Base-by-base conservation (phyloP, 2,113 vertebrate genomes). In the Riparia riparia region DNA sequence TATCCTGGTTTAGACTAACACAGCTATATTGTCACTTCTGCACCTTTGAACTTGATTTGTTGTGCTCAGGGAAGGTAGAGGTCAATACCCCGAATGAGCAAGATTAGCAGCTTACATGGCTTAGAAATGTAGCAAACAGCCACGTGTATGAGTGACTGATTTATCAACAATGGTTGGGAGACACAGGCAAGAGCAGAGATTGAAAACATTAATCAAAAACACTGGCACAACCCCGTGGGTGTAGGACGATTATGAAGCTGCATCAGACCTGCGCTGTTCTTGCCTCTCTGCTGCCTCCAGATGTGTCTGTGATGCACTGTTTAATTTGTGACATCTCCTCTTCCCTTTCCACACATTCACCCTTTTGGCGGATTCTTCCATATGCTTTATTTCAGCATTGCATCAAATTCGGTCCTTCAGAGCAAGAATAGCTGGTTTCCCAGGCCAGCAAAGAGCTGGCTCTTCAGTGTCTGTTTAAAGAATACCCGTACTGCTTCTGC, bases 71-170 rank as follows among this genome's bases (percentile, higher is more conserved):
- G 63, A 57, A 80, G 58, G 79, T 6, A 44, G 66, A 47, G 28
- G 42, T n/a, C 37, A 60, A 17, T 29, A 14, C 9, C 37, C 9
- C 0, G 1, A 42, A 83, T 16, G 19, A 69, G 31, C 17, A 54
- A 70, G 51, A 12, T 81, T 56, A 50, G 29, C 47, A 81, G 20
- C 9, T 74, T 54, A 8, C 10, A 12, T 50, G 42, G 34, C 47
- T 87, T 25, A 47, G 56, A 68, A 74, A 82, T 68, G 20, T 3
- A 91, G 56, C 31, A 34, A 71, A 19, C 45, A 66, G 18, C 8
- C 3, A 2, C 64, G 6, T 42, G 24, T 32, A 16, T 31, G 39
- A 64, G 56, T 16, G 56, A 15, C 21, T 47, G 65, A 68, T 87
- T 70, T 66, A 28, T 45, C 51, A 68, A 61, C 72, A 58, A 51